These are phyloP conservation scores for Trachelus troglodyta DNA, from an alignment of 2,888 invertebrate species.

Conservation along the genomic window DNA sequence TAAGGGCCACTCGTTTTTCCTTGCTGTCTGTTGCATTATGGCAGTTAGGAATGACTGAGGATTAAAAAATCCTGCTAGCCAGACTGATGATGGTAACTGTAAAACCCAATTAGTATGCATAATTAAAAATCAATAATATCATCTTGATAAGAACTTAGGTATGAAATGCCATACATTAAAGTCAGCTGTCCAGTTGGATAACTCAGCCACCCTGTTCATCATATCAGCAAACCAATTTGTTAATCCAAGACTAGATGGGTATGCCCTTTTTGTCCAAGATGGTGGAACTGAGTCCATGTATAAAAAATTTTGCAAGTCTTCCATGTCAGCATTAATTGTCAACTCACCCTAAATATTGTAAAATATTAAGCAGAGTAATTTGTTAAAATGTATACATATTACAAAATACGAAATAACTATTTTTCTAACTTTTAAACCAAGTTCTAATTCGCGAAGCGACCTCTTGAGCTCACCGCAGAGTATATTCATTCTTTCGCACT, in stretches of 20 bases:
- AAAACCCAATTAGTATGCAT: constrained; percentile 19
- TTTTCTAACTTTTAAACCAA: constrained; percentile 82
- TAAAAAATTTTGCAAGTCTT: constrained; percentile 84
- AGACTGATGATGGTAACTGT: constrained; percentile 85
- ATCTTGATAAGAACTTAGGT: background rate
- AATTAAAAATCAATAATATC: constrained; percentile 4
- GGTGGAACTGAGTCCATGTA: constrained; percentile 92
- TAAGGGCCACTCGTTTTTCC: constrained; percentile 95
- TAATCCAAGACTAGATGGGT: constrained; percentile 86
- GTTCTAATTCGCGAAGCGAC: constrained; percentile 85
- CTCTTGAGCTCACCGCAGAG: constrained; percentile 84
- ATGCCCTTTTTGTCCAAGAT: constrained; percentile 87
- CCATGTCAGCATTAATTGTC: constrained; percentile 94
- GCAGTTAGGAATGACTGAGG: constrained; percentile 97
- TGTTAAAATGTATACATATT: background rate
- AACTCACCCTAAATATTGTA: constrained; percentile 79
- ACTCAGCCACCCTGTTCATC: constrained; percentile 79
- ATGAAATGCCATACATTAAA: constrained; percentile 71
- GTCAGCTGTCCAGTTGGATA: constrained; percentile 90
- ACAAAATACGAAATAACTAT: background rate
- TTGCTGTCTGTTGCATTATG: constrained; percentile 96
- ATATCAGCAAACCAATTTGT: constrained; percentile 91
- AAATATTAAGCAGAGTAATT: background rate
- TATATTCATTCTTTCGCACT: constrained; percentile 94
- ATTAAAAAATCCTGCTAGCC: constrained; percentile 96